Conservation (phyloP, 2,888 invertebrate species). For the Tipula unca region DNA sequence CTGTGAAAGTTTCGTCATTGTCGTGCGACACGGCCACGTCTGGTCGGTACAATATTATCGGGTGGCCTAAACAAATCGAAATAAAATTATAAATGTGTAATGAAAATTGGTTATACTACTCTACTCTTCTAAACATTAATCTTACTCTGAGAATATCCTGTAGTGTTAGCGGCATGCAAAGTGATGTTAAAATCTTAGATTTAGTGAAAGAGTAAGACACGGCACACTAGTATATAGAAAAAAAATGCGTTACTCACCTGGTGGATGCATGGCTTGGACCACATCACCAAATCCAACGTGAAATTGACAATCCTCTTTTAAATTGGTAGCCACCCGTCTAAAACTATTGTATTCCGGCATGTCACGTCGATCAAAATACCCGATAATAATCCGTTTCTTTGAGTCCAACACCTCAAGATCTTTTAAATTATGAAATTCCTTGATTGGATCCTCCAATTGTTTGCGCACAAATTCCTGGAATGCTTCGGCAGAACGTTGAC, state of each 20-base stretch:
- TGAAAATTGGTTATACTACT: neutral
- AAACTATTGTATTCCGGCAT: slow-evolving; percentile 73
- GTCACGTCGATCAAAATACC: slow-evolving; percentile 76
- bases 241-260: slow-evolving; percentile 44
- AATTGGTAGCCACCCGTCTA: slow-evolving; percentile 70
- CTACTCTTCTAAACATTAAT: neutral
- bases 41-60: slow-evolving; percentile 74
- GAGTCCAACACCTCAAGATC: slow-evolving; percentile 68
- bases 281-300: slow-evolving; percentile 83
- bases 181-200: slow-evolving; percentile 1
- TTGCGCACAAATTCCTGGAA: slow-evolving; percentile 81
- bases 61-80: slow-evolving; percentile 48
- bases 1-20: slow-evolving; percentile 74
- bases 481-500: slow-evolving; percentile 82
- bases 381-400: slow-evolving; percentile 79
- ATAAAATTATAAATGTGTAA: neutral
- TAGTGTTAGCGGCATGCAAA: slow-evolving; percentile 1
- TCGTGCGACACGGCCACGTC: slow-evolving; percentile 72
- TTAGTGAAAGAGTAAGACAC: neutral
- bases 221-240: neutral
- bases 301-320: slow-evolving; percentile 94
- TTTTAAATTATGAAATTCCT: slow-evolving; percentile 62
- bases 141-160: slow-evolving; percentile 15
- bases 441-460: slow-evolving; percentile 78
- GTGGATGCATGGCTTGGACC: slow-evolving; percentile 75